phyloP scores from a whole-genome alignment of 1,140 invertebrate genomes.

The Drosophila takahashii region DNA sequence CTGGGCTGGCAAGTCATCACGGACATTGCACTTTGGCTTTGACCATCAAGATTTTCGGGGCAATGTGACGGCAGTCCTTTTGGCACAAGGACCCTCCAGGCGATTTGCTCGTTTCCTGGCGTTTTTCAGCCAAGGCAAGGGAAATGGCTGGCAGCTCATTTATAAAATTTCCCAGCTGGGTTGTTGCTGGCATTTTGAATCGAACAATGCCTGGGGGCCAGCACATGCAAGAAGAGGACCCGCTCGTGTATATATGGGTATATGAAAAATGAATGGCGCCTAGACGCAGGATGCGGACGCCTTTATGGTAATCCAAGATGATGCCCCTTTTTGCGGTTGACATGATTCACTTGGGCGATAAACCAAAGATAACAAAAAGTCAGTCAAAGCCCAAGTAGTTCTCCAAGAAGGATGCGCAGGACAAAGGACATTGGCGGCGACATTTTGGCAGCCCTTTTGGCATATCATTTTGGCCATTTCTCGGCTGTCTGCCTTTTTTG shows the following conservation, averaged over 20 bases:
- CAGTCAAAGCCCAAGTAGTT: constrained; percentile 66
- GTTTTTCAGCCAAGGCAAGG: background rate
- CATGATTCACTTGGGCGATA: constrained; percentile 80
- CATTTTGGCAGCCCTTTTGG: constrained; percentile 75
- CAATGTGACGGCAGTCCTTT: constrained; percentile 23
- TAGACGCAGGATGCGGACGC: constrained; percentile 51
- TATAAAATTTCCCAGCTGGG: constrained; percentile 54
- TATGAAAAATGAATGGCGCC: constrained; percentile 81
- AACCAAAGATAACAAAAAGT: constrained; percentile 77
- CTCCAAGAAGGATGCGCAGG: constrained; percentile 12
- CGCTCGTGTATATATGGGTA: constrained; percentile 30
- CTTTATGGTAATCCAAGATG: constrained; percentile 83
- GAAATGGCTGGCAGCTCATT: constrained; percentile 61
- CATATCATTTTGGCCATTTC: constrained; percentile 56
- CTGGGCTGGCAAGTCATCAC: constrained; percentile 72
- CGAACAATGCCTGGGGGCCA: constrained; percentile 61
- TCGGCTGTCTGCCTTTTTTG: constrained; percentile 10
- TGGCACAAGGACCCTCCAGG: constrained; percentile 54
- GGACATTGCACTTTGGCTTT: constrained; percentile 82
- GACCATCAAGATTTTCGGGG: constrained; percentile 70
- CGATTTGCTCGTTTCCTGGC: constrained; percentile 66
- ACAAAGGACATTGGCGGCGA: constrained; percentile 68
- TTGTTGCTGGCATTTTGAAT: constrained; percentile 70
- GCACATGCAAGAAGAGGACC: constrained; percentile 48
- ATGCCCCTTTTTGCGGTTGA: constrained; percentile 72